A percentile compares a stretch with the other conserved stretches of the same genome.
Conservation (phyloP, 2,113 vertebrate genomes). For the Petrocephalus zakoni region DNA sequence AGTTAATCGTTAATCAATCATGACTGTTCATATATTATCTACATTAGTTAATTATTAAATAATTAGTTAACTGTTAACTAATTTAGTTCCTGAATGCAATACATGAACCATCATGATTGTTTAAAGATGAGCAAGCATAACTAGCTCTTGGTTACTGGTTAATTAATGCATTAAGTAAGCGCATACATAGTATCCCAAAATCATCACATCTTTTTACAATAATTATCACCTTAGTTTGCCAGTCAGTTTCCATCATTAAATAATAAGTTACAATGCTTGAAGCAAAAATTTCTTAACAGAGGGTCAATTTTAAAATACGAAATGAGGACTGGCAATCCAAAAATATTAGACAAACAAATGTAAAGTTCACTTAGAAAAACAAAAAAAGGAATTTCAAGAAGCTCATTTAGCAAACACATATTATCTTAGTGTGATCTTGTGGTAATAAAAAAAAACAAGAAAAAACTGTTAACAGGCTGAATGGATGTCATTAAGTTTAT, state of each 20-base stretch:
- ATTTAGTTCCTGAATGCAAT: neutral
- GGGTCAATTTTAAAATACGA: neutral
- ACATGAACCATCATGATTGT: neutral
- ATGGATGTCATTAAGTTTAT: constrained; percentile 68
- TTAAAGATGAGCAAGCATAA: neutral
- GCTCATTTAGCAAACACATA: neutral
- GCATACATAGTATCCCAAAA: neutral
- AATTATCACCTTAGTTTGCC: neutral
- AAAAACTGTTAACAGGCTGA: constrained; percentile 38
- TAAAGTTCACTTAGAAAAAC: neutral
- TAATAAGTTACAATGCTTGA: neutral
- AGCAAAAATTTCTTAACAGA: neutral
- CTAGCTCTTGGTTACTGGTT: neutral
- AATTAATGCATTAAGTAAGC: neutral
- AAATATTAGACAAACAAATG: neutral
- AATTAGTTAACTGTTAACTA: neutral
- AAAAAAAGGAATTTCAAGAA: neutral
- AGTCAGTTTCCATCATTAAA: neutral
- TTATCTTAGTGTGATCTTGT: neutral
- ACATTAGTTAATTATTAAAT: neutral
- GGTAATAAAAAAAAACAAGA: neutral
- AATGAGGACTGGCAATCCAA: neutral
- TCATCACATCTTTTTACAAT: neutral
- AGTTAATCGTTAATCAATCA: neutral
- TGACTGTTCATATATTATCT: neutral